Percentiles rank a stretch among this genome's conserved stretches.
Conservation (phyloP, 2,113 vertebrate species). For the Sakesphorus luctuosus region DNA sequence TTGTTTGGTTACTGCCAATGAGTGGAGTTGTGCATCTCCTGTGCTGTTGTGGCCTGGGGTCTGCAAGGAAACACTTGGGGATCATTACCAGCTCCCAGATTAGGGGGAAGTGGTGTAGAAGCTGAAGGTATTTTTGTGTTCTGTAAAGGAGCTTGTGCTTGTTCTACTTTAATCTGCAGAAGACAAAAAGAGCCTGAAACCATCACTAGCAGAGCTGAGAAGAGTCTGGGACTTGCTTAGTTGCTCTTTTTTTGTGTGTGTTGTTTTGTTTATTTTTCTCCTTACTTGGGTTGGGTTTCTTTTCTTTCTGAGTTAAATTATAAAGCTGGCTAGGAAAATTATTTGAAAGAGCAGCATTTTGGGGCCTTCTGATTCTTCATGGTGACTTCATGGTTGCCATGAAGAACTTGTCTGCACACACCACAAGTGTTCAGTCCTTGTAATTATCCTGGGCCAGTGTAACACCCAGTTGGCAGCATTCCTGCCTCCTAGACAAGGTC, state of each 20-base stretch:
- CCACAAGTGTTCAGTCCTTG: neutral
- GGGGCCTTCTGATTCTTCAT: neutral
- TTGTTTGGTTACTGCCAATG: neutral
- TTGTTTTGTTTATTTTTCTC: neutral
- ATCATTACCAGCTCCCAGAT: neutral
- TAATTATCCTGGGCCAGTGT: rapidly evolving
- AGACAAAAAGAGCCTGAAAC: neutral
- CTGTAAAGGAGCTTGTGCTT: neutral
- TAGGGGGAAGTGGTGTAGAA: neutral
- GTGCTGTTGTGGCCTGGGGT: neutral
- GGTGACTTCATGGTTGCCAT: neutral
- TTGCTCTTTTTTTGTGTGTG: neutral
- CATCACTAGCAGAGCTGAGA: neutral
- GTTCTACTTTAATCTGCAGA: neutral
- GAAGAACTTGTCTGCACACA: neutral
- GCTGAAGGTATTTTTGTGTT: neutral
- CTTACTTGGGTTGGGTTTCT: neutral
- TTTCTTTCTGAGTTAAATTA: neutral
- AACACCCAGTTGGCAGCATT: rapidly evolving
- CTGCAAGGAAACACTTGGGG: neutral
- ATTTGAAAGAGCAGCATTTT: neutral
- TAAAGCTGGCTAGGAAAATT: neutral
- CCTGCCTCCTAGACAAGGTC: neutral
- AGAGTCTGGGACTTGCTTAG: neutral
- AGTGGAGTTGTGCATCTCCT: neutral